phyloP scores from a whole-genome alignment of 2,888 invertebrate species.

The Eugnorisma glareosa region DNA sequence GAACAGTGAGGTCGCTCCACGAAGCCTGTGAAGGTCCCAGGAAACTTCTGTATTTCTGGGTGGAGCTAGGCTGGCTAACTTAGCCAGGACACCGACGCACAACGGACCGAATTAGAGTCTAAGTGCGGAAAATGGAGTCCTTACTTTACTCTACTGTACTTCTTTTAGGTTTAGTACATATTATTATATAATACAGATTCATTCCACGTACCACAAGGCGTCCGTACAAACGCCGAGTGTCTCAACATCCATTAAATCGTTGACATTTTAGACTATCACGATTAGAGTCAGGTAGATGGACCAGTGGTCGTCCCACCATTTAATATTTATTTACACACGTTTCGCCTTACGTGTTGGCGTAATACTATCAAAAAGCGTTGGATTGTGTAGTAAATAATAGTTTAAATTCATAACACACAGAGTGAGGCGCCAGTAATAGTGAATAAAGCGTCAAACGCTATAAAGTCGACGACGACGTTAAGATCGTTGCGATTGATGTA shows the following conservation, averaged over 20 bases:
- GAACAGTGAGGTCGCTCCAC: no score
- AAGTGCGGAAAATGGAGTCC: no score
- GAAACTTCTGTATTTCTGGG: no score
- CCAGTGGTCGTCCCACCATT: slow-evolving; percentile 53
- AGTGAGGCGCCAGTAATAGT: slow-evolving; percentile 47
- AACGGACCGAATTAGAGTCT: no score
- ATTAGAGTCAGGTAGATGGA: slow-evolving; percentile 55
- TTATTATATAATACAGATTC: slow-evolving; percentile 40
- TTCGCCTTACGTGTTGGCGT: slow-evolving; percentile 46
- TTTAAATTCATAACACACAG: slow-evolving; percentile 59
- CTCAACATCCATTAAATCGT: slow-evolving; percentile 68
- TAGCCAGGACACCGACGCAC: no score
- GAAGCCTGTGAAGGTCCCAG: no score
- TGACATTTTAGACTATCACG: slow-evolving; percentile 70
- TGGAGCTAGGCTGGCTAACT: no score
- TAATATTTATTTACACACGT: slow-evolving; percentile 57
- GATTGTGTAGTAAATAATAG: slow-evolving; percentile 43
- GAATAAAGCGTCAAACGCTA: slow-evolving; percentile 56
- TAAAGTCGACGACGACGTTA: slow-evolving; percentile 36
- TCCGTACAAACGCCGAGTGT: slow-evolving; percentile 44
- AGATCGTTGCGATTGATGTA: slow-evolving; percentile 34
- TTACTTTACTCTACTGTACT: no score
- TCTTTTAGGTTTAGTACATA: neutral
- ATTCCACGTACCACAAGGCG: slow-evolving; percentile 46
- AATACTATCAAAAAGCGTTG: slow-evolving; percentile 39